Evolutionary conservation across 2,888 invertebrate species (phyloP).

Genomic region (Rhimphoctona megacephalus): DNA sequence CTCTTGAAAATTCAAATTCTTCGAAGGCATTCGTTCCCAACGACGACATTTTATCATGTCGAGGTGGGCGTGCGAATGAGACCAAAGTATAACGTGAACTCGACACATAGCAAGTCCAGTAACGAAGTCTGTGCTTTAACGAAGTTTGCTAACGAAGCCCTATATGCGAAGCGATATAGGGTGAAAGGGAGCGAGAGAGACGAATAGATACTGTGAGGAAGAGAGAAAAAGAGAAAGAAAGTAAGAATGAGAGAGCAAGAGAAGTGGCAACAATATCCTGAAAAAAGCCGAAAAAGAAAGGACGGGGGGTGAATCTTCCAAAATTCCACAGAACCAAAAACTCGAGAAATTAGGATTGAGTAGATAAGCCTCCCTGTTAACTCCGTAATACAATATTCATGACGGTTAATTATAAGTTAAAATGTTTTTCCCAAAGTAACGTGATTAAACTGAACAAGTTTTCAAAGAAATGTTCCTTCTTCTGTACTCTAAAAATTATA

Average conservation of each 20-base stretch:
- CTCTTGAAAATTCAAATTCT: conserved; percentile 62
- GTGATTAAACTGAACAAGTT: neutral
- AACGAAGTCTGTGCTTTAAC: conserved; percentile 66
- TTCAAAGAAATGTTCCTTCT: conserved; percentile 21
- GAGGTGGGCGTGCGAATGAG: conserved; percentile 24
- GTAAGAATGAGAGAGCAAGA: neutral
- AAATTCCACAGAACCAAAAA: conserved; percentile 60
- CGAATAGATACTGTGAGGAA: conserved; percentile 20
- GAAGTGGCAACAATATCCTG: conserved; percentile 27
- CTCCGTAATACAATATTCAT: conserved; percentile 53
- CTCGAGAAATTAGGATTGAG: conserved; percentile 63
- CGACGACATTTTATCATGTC: conserved; percentile 42
- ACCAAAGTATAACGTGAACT: conserved; percentile 54
- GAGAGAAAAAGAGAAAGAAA: conserved; percentile 14
- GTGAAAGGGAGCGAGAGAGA: conserved; percentile 40
- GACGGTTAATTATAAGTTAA: conserved; percentile 62
- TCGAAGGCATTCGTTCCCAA: conserved; percentile 51
- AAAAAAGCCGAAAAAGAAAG: conserved; percentile 34
- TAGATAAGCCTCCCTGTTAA: conserved; percentile 25
- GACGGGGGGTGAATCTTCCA: neutral
- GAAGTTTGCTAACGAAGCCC: conserved; percentile 66
- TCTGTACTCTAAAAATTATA: neutral
- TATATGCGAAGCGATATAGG: conserved; percentile 18
- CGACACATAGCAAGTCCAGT: conserved; percentile 64
- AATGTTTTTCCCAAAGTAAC: conserved; percentile 13